A percentile compares a stretch with the other conserved stretches of the same genome.
phyloP scores from a whole-genome alignment of 2,113 vertebrate species.

The Peromyscus californicus region DNA sequence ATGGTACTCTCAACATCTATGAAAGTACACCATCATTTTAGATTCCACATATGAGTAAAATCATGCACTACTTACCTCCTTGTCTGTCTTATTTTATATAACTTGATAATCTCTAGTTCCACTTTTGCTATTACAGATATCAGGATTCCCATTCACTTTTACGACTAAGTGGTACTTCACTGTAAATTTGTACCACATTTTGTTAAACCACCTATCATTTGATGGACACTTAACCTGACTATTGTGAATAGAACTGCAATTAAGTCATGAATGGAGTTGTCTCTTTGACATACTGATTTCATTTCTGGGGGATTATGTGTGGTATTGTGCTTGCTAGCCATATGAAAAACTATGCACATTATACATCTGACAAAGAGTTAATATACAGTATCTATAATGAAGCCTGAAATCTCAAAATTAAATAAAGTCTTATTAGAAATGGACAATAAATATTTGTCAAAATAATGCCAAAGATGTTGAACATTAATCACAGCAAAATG shows the following conservation, averaged over 20 bases:
- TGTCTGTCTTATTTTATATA: neutral
- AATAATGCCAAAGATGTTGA: neutral
- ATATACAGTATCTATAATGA: neutral
- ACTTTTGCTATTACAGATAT: neutral
- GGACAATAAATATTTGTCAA: neutral
- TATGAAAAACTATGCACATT: neutral
- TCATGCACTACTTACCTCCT: neutral
- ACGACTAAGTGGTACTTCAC: neutral
- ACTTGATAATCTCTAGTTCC: neutral
- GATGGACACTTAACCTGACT: neutral
- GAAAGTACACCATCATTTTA: neutral
- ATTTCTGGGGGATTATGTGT: neutral
- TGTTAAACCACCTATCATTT: neutral
- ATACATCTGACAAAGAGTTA: neutral
- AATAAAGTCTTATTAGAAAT: neutral
- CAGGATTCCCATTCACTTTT: too few species aligned
- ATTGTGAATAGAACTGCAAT: neutral
- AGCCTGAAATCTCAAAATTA: neutral
- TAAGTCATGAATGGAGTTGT: neutral
- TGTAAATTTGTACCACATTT: neutral
- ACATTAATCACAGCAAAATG: neutral
- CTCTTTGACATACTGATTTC: neutral
- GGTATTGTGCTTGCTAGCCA: neutral
- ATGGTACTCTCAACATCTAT: neutral
- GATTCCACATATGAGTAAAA: neutral